Conservation (phyloP, 2,888 invertebrate genomes). For the Agapostemon virescens region DNA sequence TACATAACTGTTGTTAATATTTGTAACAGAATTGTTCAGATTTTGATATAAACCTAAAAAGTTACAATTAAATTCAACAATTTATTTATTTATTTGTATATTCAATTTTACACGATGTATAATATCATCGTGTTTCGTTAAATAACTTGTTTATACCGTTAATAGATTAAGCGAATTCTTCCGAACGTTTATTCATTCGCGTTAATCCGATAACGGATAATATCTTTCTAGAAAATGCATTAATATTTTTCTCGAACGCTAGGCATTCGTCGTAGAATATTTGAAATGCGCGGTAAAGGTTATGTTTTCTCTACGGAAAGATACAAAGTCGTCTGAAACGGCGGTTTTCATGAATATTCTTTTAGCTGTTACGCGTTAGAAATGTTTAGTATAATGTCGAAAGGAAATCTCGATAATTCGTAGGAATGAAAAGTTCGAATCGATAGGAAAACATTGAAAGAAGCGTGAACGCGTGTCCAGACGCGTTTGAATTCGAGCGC, state of each 20-base stretch:
- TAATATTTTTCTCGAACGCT: not conserved
- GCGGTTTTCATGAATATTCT: not conserved
- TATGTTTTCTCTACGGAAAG: not conserved
- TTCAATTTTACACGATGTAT: not conserved
- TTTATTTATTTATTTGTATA: constrained; percentile 30
- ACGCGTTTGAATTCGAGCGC: constrained; percentile 75
- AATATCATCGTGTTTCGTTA: not conserved
- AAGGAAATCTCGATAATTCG: not conserved
- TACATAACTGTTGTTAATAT: not conserved
- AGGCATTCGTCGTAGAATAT: not conserved
- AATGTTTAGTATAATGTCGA: not conserved
- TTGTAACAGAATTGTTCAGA: not conserved
- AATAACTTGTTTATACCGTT: not conserved
- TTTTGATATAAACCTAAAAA: not conserved
- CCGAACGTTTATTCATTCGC: too few relatives aligned
- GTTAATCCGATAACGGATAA: not conserved
- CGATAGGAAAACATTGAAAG: not conserved
- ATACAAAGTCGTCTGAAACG: not conserved
- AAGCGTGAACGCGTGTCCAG: constrained; percentile 36
- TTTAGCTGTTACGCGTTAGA: not conserved
- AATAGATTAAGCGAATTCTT: not conserved
- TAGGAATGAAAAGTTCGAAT: not conserved
- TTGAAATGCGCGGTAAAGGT: not conserved
- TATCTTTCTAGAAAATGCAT: not conserved
- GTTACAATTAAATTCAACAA: constrained; percentile 32